These are phyloP conservation scores for Dipodomys merriami DNA, from an alignment of 2,113 vertebrate genomes.

Conservation along the genomic window DNA sequence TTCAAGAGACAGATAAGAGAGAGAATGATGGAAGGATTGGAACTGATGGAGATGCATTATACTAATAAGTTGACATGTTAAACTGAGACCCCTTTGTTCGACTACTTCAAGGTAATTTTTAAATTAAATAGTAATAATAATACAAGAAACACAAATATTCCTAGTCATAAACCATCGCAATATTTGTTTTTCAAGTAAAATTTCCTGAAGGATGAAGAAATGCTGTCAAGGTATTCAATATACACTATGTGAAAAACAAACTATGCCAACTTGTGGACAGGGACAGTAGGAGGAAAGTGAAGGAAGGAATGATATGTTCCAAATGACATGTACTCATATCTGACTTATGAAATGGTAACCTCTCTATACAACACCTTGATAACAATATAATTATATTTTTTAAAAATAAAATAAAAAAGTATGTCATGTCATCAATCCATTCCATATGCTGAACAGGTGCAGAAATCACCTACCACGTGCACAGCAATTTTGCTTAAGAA, in stretches of 20 bases:
- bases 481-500: slow-evolving; percentile 22
- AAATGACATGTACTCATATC: too few species aligned
- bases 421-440: background rate
- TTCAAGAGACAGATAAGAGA: slow-evolving; percentile 4
- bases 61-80: background rate
- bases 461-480: background rate
- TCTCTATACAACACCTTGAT: too few species aligned
- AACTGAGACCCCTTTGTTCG: background rate
- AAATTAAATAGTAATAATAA: background rate
- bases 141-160: slow-evolving; percentile 9
- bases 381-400: too few species aligned
- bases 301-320: too few species aligned
- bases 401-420: too few species aligned
- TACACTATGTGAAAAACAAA: too few species aligned
- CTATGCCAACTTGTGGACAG: too few species aligned
- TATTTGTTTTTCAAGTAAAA: background rate
- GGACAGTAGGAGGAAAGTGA: too few species aligned
- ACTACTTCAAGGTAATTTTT: too few species aligned
- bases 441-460: slow-evolving; percentile 15
- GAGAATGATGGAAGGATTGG: background rate
- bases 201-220: too few species aligned
- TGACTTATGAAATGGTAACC: too few species aligned
- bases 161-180: background rate
- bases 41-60: background rate
- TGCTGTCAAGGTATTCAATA: too few species aligned